Evolutionary conservation across 2,888 invertebrate genomes (phyloP).

Genomic region (Cistogaster globosa): DNA sequence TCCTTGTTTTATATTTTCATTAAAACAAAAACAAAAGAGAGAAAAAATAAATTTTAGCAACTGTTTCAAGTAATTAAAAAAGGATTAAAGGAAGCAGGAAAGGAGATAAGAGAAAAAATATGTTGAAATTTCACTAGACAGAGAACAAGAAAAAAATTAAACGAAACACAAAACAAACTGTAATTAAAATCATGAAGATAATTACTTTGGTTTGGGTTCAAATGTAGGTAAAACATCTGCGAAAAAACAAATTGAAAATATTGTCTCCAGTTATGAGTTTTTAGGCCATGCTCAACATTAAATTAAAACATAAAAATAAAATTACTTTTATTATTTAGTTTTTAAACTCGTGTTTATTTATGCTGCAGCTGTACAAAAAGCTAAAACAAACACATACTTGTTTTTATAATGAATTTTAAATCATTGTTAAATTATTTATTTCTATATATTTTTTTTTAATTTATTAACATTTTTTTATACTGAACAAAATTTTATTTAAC

Average conservation of each 20-base stretch:
- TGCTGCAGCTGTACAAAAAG: too few species aligned
- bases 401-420: too few species aligned
- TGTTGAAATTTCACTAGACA: constrained; percentile 33
- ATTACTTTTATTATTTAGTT: too few species aligned
- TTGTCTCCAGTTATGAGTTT: too few species aligned
- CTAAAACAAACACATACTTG: too few species aligned
- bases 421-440: too few species aligned
- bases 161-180: background rate
- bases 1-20: background rate
- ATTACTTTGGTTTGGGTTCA: background rate
- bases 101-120: constrained; percentile 33
- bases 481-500: too few species aligned
- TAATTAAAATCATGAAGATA: constrained; percentile 12
- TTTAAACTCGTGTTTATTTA: too few species aligned
- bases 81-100: constrained; percentile 48
- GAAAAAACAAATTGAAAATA: background rate
- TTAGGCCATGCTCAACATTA: too few species aligned
- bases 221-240: background rate
- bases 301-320: too few species aligned
- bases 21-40: constrained; percentile 16
- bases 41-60: constrained; percentile 46
- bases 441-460: too few species aligned
- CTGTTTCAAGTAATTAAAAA: constrained; percentile 55
- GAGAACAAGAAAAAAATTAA: background rate
- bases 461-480: too few species aligned